Conservation (phyloP, 2,888 invertebrate genomes). For the Ornithoptera alexandrae region DNA sequence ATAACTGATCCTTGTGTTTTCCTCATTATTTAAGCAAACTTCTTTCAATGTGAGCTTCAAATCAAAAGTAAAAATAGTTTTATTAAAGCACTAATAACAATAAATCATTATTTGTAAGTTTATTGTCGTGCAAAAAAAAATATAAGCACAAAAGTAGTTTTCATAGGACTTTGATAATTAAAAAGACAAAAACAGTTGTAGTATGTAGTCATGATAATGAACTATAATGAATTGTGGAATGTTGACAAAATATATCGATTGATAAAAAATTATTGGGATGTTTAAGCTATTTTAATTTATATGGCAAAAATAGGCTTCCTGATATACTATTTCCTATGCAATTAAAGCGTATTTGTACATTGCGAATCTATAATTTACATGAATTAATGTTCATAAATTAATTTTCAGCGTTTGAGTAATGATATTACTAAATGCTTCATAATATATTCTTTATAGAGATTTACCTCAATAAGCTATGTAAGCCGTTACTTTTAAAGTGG, state of each 20-base stretch:
- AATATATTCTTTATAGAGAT: slow-evolving; percentile 8
- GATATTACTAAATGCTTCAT: slow-evolving; percentile 13
- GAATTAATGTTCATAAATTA: slow-evolving; percentile 14
- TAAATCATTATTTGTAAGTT: too few species aligned
- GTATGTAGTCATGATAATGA: background rate
- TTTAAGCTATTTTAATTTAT: slow-evolving; percentile 14
- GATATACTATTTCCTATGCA: slow-evolving; percentile 17
- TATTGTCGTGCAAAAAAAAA: too few species aligned
- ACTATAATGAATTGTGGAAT: background rate
- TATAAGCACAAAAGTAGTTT: background rate
- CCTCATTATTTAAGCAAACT: too few species aligned
- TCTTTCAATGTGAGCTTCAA: background rate
- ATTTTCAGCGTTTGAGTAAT: slow-evolving; percentile 1
- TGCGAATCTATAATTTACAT: slow-evolving; percentile 1
- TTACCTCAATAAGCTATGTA: slow-evolving; percentile 57
- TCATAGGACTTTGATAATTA: background rate
- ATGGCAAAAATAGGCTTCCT: slow-evolving; percentile 18
- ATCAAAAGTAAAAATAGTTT: background rate
- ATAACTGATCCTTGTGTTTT: background rate
- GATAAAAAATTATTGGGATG: slow-evolving; percentile 7
- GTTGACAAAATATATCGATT: background rate
- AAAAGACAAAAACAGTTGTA: background rate
- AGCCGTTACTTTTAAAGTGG: slow-evolving; percentile 47
- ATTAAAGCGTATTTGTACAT: slow-evolving; percentile 11
- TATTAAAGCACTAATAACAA: too few species aligned